Base-by-base conservation (phyloP, 2,888 invertebrate genomes). In the Encarsia formosa region DNA sequence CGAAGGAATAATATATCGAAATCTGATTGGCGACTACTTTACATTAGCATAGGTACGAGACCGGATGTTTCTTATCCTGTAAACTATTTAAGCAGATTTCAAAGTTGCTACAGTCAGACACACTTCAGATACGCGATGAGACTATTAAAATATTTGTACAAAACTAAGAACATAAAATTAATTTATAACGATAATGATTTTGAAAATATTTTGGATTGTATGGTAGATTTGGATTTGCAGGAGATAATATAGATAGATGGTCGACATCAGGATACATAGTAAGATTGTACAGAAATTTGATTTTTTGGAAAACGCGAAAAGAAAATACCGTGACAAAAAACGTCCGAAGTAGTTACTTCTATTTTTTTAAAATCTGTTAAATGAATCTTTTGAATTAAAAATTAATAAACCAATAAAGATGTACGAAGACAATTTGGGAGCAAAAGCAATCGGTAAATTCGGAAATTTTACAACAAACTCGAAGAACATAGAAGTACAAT, bases 381-480 rank as follows among this genome's bases (percentile, higher is more conserved):
- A 5, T 8, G 18, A 16, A n/a, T n/a, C n/a, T n/a, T 4, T 35
- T 16, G 5, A 35, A 16, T 31, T 11, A 16, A 16, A 35, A 16
- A 35, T 53, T 9, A n/a, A 32, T 11, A 13, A 52, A 32, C 56
- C 48, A 2, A 41, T 54, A 16, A 32, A 40, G 24, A 46, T 52
- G 1, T 52, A 46, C 35, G 48, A 59, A 44, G 59, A 56, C 23
- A 56, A 59, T 24, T 42, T 49, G 11, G 50, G 56, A 9, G 59
- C 52, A 15, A 41, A 57, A 8, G 45, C 8, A 9, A 49, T 58
- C 29, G 56, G 52, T 0, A 57, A 57, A 23, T 56, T 34, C 37
- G 56, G 57, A 24, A 60, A 57, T 37, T 39, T 49, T 15, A 56
- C 56, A 18, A 52, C 48, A 42, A 52, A 43, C 9, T 50, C 50